Evolutionary conservation across 1,140 invertebrate species (phyloP), one percentile per base, ranked within the genome.

Genomic region (Zaprionus taronus): DNA sequence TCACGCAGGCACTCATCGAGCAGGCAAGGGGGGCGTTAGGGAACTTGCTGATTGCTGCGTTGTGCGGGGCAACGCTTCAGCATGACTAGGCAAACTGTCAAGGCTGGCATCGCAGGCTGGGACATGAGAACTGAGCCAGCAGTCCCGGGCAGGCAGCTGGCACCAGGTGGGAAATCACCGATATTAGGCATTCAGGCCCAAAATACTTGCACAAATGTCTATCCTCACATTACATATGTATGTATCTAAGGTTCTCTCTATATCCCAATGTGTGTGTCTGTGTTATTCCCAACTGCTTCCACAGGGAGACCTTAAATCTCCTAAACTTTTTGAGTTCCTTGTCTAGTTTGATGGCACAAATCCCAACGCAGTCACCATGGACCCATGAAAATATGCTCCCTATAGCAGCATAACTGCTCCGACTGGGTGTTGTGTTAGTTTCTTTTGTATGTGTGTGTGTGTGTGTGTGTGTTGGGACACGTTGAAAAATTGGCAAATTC

Each of bases 11-110:
- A 28, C 9, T 28, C 22, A 41, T 22, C 2, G 28, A 6, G 1
- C 6, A n/a, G 36, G 17, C 3, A 2, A 60, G 9, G 17, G n/a
- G 14, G 57, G 31, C 11, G 24, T 12, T 5, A 22, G 11, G 20
- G 7, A 49, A 44, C 41, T 44, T 56, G 34, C 69, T 71, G 62
- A 71, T 71, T 63, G 70, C 41, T 51, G 14, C 41, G 38, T 56
- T 58, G 53, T 75, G 62, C 41, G 26, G 60, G 60, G 11, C 55
- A 71, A 73, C 60, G 69, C 80, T 84, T 80, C 66, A 70, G 78
- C 81, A 84, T 83, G 81, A 81, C 81, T 80, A 76, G 80, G 81
- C 81, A 65, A 47, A 61, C 55, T 65, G 61, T 61, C 73, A 72
- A 71, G 47, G 20, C 20, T 51, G 11, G n/a, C 41, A 47, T 9